A percentile compares a stretch with the other conserved stretches of the same genome.
Conservation (phyloP, 2,113 vertebrate species). For the Muntiacus reevesi region DNA sequence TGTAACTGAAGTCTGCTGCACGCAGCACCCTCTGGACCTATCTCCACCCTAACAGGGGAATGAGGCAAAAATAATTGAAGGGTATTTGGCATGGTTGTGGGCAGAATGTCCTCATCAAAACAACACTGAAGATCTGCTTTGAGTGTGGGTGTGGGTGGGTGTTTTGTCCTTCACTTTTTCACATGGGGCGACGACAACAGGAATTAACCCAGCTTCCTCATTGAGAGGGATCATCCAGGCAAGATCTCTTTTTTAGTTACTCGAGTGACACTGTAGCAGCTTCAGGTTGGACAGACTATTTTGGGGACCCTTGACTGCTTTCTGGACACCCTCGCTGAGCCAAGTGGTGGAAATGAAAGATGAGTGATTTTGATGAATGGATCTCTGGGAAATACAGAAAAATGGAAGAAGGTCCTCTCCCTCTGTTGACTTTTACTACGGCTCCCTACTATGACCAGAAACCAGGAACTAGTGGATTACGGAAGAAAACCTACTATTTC, state of each 20-base stretch:
- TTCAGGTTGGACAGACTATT: slow-evolving; percentile 82
- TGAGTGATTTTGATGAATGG: slow-evolving; percentile 61
- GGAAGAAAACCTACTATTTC: slow-evolving; percentile 90
- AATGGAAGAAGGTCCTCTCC: slow-evolving; percentile 90
- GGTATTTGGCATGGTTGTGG: slow-evolving; percentile 24
- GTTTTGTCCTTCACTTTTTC: background rate
- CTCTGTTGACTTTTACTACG: slow-evolving; percentile 90
- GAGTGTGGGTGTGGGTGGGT: background rate
- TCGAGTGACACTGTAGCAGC: slow-evolving; percentile 60
- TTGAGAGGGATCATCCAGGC: slow-evolving; percentile 80
- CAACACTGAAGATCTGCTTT: slow-evolving; percentile 29
- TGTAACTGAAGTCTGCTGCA: slow-evolving; percentile 46
- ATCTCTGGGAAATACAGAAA: slow-evolving; percentile 48
- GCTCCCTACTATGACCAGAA: slow-evolving; percentile 92
- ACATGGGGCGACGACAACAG: background rate
- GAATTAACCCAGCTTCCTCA: background rate
- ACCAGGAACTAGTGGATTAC: slow-evolving; percentile 88
- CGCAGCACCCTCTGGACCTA: background rate
- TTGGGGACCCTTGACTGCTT: slow-evolving; percentile 76
- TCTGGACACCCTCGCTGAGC: slow-evolving; percentile 65
- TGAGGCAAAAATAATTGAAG: background rate
- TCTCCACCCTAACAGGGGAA: background rate
- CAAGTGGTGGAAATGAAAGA: slow-evolving; percentile 25
- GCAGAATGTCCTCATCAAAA: slow-evolving; percentile 44
- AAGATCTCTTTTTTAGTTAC: slow-evolving; percentile 82